These are phyloP conservation scores for Theristus sp. DNA, from an alignment of 2,888 invertebrate genomes.

Conservation along the genomic window DNA sequence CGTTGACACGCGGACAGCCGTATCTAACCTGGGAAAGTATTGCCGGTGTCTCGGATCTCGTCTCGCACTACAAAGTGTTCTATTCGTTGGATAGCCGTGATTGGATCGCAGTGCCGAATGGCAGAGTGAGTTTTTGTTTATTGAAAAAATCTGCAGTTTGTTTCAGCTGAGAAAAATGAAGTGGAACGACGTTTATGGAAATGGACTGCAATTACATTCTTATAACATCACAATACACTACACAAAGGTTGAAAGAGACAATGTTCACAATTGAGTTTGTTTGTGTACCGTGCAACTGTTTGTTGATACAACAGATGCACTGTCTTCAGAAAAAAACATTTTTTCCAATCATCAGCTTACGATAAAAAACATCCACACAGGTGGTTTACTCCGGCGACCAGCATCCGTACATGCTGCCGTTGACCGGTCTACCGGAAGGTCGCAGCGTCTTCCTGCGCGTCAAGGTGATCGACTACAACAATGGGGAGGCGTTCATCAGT, in stretches of 20 bases:
- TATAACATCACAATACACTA: no score
- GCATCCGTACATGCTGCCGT: slow-evolving; percentile 22
- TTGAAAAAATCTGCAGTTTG: neutral
- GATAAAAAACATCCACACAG: no score
- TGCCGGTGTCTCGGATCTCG: slow-evolving; percentile 19
- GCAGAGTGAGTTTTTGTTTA: neutral
- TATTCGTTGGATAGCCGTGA: slow-evolving; percentile 11
- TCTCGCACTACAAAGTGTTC: slow-evolving; percentile 22
- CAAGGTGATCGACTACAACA: slow-evolving; percentile 16
- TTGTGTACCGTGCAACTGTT: no score
- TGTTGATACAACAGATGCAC: no score
- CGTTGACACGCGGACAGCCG: slow-evolving; percentile 19
- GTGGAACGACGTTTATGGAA: no score
- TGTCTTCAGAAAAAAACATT: no score
- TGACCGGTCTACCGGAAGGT: slow-evolving; percentile 22
- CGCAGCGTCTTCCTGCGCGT: slow-evolving; percentile 12
- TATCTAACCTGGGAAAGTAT: slow-evolving; percentile 21
- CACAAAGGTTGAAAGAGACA: no score
- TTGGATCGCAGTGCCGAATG: neutral
- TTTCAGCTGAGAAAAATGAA: neutral
- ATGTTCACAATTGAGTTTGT: no score
- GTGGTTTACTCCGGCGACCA: slow-evolving; percentile 21
- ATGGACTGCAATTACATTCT: no score
- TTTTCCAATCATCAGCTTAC: no score
- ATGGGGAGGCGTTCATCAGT: slow-evolving; percentile 20